Conservation (phyloP, 2,797 vertebrate species). For the Dendrocincla fuliginosa region DNA sequence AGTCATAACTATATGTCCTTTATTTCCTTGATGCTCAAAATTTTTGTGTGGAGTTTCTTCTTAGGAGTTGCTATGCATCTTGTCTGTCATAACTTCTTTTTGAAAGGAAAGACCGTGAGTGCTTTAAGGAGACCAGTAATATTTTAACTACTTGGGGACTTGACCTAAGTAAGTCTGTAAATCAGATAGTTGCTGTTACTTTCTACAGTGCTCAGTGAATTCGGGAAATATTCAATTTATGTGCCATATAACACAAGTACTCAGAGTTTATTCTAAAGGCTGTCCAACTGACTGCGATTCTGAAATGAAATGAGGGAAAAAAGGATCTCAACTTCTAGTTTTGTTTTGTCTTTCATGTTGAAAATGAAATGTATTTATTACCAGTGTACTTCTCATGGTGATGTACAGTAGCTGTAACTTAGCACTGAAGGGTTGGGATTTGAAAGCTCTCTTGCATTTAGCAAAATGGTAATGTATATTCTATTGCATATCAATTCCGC, state of each 20-base stretch:
- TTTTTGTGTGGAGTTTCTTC: background rate
- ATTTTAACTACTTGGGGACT: background rate
- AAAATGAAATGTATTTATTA: background rate
- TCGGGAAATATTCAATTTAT: background rate
- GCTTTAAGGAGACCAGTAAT: background rate
- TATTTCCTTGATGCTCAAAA: background rate
- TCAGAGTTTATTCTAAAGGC: background rate
- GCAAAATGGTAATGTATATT: background rate
- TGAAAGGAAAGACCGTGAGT: background rate
- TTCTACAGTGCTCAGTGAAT: background rate
- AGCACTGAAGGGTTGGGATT: background rate
- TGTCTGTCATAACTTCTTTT: background rate
- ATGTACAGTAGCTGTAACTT: background rate
- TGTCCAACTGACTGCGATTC: background rate
- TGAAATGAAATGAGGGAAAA: background rate
- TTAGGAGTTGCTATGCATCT: background rate
- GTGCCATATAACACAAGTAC: background rate
- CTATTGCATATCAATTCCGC: background rate
- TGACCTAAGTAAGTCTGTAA: background rate
- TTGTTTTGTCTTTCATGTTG: background rate
- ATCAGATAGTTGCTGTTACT: background rate
- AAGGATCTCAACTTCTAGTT: background rate
- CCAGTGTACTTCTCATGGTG: background rate
- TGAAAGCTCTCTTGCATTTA: background rate
- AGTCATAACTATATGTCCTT: background rate